phyloP scores from a whole-genome alignment of 2,888 invertebrate species.

The Cosmopolites sordidus region DNA sequence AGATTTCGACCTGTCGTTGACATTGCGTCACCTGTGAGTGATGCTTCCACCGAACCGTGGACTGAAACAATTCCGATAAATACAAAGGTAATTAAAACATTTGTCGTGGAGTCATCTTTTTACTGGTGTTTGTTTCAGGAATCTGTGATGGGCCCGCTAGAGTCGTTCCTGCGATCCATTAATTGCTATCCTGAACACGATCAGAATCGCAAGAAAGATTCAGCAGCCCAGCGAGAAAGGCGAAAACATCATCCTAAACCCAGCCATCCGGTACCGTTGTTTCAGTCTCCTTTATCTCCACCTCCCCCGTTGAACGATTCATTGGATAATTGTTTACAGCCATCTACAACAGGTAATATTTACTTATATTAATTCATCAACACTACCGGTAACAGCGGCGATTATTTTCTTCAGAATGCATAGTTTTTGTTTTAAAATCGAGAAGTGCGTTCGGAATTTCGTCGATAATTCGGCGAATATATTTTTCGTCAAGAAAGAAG shows the following conservation, averaged over 20 bases:
- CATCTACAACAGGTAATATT: conserved; percentile 34
- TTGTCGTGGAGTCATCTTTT: neutral
- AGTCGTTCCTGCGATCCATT: conserved; percentile 44
- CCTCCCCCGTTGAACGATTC: conserved; percentile 38
- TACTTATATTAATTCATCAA: conserved; percentile 7
- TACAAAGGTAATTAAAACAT: conserved; percentile 30
- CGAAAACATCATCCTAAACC: conserved; percentile 23
- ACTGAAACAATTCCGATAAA: conserved; percentile 39
- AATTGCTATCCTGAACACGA: conserved; percentile 46
- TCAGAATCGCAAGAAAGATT: conserved; percentile 33
- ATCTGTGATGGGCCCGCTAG: conserved; percentile 44
- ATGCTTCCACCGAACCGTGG: conserved; percentile 30
- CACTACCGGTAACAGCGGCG: too few species aligned
- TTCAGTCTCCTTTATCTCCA: conserved; percentile 29
- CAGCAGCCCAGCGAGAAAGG: conserved; percentile 26
- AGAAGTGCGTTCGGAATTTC: too few species aligned
- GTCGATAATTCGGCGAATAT: too few species aligned
- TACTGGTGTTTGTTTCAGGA: conserved; percentile 27
- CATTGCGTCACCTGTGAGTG: conserved; percentile 19
- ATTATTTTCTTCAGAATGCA: too few species aligned
- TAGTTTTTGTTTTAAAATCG: too few species aligned
- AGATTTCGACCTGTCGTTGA: conserved; percentile 29
- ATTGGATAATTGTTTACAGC: conserved; percentile 32
- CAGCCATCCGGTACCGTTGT: conserved; percentile 21
- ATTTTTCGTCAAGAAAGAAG: too few species aligned